Evolutionary conservation across 1,140 invertebrate species (phyloP), one percentile per base, ranked within the genome.

Genomic region (Drosophila busckii): DNA sequence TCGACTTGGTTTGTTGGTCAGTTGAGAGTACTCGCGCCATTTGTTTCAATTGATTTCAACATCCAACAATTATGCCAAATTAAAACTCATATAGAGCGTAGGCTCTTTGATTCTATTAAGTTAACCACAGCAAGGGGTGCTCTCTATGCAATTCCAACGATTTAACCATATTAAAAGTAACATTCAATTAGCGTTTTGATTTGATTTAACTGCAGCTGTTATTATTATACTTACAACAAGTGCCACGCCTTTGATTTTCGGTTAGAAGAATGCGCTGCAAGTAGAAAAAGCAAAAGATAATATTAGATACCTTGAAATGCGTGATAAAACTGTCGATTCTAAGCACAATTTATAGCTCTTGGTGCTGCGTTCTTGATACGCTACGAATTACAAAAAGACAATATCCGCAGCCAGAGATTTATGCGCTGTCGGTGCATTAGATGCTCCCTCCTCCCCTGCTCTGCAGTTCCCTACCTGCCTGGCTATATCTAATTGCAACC

Each of bases 81-180:
- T 80, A 80, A 80, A 80, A 61, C 44, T 64, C 42, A 38, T 68
- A 66, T 58, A 67, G 71, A 58, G 58, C 58, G 68, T 65, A 42
- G n/a, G 63, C 58, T 80, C 73, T 80, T 73, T 73, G 75, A 82
- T 80, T 80, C 73, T 73, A 80, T 80, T 80, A 80, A 80, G 55
- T 82, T 80, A 82, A 80, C 44, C 26, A 19, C 61, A 4, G 31
- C 28, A 50, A 26, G 44, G 70, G 16, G 41, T 44, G 46, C 54
- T 63, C 41, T 60, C 20, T 37, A 45, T 64, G 41, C 50, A 46
- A n/a, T n/a, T n/a, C n/a, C n/a, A n/a, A n/a, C n/a, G 28, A 60
- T 53, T 62, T 76, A 75, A 75, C 54, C 59, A 78, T 60, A 76
- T 78, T 65, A 76, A 48, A 52, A 46, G 49, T 20, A 40, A 44